Conservation (phyloP, 2,888 invertebrate species). For the Hemicrepidius hirtus region DNA sequence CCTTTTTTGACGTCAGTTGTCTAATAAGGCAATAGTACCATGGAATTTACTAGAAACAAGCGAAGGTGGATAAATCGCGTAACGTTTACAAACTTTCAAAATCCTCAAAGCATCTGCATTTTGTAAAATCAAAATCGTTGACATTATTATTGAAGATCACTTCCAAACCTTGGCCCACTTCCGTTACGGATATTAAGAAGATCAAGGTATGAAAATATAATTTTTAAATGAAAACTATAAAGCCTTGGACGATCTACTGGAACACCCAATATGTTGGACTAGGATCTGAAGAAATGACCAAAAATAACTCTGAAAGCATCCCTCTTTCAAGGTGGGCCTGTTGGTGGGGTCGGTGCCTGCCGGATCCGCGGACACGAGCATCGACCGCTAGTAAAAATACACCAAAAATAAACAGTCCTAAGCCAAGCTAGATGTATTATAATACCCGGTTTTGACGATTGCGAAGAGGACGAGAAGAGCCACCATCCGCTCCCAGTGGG, state of each 20-base stretch:
- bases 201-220: no score
- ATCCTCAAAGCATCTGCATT: background rate
- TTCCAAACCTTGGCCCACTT: constrained; percentile 2
- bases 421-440: background rate
- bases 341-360: constrained; percentile 21
- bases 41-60: background rate
- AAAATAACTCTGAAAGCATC: constrained; percentile 9
- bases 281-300: background rate
- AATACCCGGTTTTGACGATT: constrained; percentile 1
- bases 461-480: constrained; percentile 19
- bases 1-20: constrained; percentile 8
- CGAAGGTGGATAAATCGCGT: constrained; percentile 10
- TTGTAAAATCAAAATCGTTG: background rate
- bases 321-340: constrained; percentile 15
- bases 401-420: constrained; percentile 9
- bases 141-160: background rate
- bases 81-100: background rate
- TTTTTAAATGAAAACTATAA: no score
- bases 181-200: no score
- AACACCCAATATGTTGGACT: background rate
- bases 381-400: constrained; percentile 4
- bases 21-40: background rate
- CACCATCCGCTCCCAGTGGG: constrained; percentile 45
- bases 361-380: constrained; percentile 11
- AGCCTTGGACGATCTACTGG: no score